A percentile compares a stretch with the other conserved stretches of the same genome.
phyloP scores from a whole-genome alignment of 2,797 vertebrate genomes.

The Neoniphon sammara region DNA sequence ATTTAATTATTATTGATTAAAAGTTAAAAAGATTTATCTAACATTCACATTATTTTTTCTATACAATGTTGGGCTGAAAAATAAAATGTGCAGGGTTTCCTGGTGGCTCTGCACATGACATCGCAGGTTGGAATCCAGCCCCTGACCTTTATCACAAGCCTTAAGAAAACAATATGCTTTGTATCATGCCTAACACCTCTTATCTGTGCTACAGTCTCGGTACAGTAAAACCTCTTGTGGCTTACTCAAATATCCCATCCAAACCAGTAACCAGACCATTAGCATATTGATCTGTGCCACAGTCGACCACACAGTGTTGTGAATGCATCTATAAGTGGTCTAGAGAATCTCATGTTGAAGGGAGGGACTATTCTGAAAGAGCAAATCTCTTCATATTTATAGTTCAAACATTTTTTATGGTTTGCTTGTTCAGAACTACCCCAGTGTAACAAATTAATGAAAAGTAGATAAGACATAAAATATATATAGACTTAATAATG shows the following conservation, averaged over 20 bases:
- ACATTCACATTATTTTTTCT: neutral
- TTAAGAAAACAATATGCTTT: neutral
- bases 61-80: neutral
- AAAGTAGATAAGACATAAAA: slow-evolving; percentile 7
- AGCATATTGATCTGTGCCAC: neutral
- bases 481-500: slow-evolving; percentile 2
- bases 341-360: slow-evolving; percentile 10
- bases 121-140: no score
- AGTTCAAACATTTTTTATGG: slow-evolving; percentile 3
- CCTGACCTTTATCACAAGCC: no score
- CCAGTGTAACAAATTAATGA: neutral
- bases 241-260: neutral
- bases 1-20: neutral
- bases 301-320: slow-evolving; percentile 1
- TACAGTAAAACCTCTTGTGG: no score
- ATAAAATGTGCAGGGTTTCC: no score
- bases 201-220: neutral
- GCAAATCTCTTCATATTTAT: neutral
- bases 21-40: neutral
- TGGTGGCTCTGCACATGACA: neutral
- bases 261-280: neutral
- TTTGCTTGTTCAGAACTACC: neutral
- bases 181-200: neutral
- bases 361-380: neutral
- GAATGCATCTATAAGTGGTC: neutral